phyloP scores from a whole-genome alignment of 1,140 invertebrate species.

The Chelonus insularis region DNA sequence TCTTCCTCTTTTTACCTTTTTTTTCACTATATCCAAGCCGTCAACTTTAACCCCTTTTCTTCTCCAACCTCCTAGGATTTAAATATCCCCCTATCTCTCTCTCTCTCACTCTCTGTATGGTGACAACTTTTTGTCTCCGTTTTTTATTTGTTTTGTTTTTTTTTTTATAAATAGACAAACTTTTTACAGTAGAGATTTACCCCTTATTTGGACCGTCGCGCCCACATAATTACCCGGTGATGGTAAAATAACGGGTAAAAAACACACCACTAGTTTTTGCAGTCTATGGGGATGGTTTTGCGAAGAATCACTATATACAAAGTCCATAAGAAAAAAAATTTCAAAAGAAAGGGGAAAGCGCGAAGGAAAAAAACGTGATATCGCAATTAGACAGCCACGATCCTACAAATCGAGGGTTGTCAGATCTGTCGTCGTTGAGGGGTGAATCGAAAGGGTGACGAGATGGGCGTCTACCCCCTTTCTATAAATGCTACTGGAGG shows the following conservation, averaged over 20 bases:
- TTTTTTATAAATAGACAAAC: conserved; percentile 7
- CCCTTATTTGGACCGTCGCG: conserved; percentile 37
- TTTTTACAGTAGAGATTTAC: background rate
- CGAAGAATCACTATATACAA: conserved; percentile 3
- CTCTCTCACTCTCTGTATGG: no score
- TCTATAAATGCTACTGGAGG: conserved; percentile 10
- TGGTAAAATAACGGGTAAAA: conserved; percentile 32
- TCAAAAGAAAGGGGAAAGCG: conserved; percentile 25
- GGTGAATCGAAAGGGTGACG: conserved; percentile 24
- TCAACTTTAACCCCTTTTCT: conserved; percentile 16
- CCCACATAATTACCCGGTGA: conserved; percentile 36
- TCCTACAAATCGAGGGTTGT: conserved; percentile 31
- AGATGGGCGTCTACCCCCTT: conserved; percentile 20
- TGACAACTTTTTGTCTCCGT: background rate
- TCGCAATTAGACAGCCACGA: conserved; percentile 48
- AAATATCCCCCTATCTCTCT: conserved; percentile 28
- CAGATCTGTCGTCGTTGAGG: conserved; percentile 11
- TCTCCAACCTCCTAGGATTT: conserved; percentile 17
- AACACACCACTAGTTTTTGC: conserved; percentile 7
- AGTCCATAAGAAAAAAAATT: conserved; percentile 21
- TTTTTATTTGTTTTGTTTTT: conserved; percentile 8
- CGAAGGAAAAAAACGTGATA: conserved; percentile 44
- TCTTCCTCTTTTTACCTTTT: conserved; percentile 19
- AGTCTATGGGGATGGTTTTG: background rate
- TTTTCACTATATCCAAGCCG: conserved; percentile 7